Base-by-base conservation (phyloP, 2,888 invertebrate genomes). In the Epinotia nisella region DNA sequence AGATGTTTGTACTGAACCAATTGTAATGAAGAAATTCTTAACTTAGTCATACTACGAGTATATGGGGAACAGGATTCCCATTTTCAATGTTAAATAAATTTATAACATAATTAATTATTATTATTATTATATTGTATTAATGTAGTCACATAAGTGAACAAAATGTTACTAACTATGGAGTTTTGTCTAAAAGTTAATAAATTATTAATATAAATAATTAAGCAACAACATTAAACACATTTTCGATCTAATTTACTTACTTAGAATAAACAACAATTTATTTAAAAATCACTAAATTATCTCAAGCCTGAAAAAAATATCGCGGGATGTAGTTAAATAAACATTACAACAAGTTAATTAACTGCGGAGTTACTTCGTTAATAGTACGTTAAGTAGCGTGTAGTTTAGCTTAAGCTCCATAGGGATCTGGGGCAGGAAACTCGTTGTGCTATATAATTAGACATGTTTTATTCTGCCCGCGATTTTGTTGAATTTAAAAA, bases 361-460 rank as follows among this genome's bases (percentile, higher is more conserved):
- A 10, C 49, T 19, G 11, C 59, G 39, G 35, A 51, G 24, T 60
- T 49, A 51, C 51, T 39, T 53, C 51, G 60, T 69, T 69, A 60
- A 69, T 69, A 51, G 29, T 69, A 35, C n/a, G 39, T 51, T 60
- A 39, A 59, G 59, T 24, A 51, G 59, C 39, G n/a, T 60, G 60
- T 35, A 51, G 49, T 51, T 69, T 19, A 60, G 66, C 66, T 45
- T 21, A 51, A 19, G 62, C 24, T 62, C 62, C 49, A 2, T 49
- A n/a, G 49, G 62, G 62, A 62, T 62, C 49, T 62, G n/a, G 49
- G 2, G 60, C 39, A 5, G 49, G 49, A 49, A 49, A 49, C 49
- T 45, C 15, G 15, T 4, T 15, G 15, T 45, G 15, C 45, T 45
- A 15, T 15, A 15, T 15, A 45, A 45, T 45, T 15, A 49, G 49